These are phyloP conservation scores for Glossophaga mutica DNA, from an alignment of 2,797 vertebrate species.

Conservation along the genomic window DNA sequence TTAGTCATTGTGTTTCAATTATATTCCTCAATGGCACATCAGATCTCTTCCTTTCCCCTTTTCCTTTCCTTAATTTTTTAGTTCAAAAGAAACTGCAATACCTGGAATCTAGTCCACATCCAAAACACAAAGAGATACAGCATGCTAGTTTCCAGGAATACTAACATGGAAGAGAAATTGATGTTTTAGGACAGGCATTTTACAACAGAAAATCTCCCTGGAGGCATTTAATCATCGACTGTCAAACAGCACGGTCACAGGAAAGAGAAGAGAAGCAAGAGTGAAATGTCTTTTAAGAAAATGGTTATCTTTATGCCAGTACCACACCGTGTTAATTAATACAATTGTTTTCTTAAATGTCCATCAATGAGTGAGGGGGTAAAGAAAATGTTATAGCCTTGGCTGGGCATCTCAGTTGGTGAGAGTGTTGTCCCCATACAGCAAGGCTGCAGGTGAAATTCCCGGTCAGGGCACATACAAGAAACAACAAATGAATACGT, in stretches of 20 bases:
- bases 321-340: neutral
- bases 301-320: neutral
- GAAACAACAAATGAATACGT: neutral
- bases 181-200: neutral
- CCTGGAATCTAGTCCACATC: neutral
- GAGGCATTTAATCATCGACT: neutral
- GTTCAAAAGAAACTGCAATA: neutral
- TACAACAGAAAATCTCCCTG: neutral
- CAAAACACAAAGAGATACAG: neutral
- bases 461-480: neutral
- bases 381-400: neutral
- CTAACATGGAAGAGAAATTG: neutral
- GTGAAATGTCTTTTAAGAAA: neutral
- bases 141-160: neutral
- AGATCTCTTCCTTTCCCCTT: neutral
- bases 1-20: slow-evolving; percentile 26
- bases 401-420: neutral
- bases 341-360: neutral
- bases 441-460: neutral
- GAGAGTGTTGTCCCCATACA: neutral
- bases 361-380: neutral
- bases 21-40: neutral
- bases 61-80: neutral
- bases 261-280: neutral
- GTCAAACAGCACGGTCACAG: neutral